Evolutionary conservation across 2,113 vertebrate species (phyloP).

Genomic region (Sakesphorus luctuosus): DNA sequence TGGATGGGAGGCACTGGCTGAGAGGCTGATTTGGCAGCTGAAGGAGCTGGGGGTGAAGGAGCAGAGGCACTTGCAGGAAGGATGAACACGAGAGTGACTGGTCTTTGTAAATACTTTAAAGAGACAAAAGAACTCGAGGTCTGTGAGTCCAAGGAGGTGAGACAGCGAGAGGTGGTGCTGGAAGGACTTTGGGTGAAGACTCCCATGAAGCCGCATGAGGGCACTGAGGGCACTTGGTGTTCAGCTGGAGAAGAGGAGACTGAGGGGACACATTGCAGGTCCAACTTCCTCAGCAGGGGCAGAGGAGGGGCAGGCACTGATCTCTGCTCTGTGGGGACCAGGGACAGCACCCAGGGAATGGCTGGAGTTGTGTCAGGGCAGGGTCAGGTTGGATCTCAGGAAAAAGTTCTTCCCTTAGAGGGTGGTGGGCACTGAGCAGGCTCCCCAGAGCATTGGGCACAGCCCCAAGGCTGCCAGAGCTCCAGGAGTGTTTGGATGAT

Average conservation of each 20-base stretch:
- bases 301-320: not conserved
- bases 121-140: not conserved
- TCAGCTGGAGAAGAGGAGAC: not conserved
- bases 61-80: not conserved
- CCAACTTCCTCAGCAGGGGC: not conserved
- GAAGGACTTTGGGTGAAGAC: not conserved
- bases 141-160: not conserved
- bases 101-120: not conserved
- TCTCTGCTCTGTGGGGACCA: not conserved
- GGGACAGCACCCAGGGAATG: too few relatives aligned
- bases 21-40: not conserved
- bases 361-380: too few relatives aligned
- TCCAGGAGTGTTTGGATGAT: too few relatives aligned
- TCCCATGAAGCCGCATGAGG: not conserved
- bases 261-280: not conserved
- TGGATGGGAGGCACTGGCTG: fast-evolving
- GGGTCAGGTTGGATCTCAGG: too few relatives aligned
- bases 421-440: too few relatives aligned
- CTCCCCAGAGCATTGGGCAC: too few relatives aligned
- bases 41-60: not conserved
- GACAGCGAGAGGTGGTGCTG: not conserved
- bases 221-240: not conserved
- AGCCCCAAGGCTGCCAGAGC: too few relatives aligned
- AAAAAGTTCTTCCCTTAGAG: too few relatives aligned
- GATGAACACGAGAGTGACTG: fast-evolving